Evolutionary conservation across 2,797 vertebrate genomes (phyloP), one percentile per base, ranked within the genome.

Genomic region (Gymnothorax javanicus): DNA sequence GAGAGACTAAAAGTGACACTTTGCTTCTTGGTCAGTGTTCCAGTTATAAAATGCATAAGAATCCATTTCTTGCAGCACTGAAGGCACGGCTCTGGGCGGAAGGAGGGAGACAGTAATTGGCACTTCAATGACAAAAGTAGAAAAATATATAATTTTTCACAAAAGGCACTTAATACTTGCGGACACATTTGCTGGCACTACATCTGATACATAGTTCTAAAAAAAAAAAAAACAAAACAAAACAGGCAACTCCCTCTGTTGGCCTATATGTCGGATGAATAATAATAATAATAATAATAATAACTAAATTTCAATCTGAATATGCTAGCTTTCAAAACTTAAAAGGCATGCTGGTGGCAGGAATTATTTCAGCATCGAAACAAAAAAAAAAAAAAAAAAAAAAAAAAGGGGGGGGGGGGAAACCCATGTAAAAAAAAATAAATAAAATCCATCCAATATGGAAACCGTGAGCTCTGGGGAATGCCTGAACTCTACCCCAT

Each of bases 161-260:
- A 89, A 90, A 92, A 94, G 93, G 93, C 94, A 95, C 93, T 94
- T 92, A 77, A 57, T 43, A 27, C 62, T 60, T 84, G 33, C 52
- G 89, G 83, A 90, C 83, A 88, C 62, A 85, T 77, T 88, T 88
- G 88, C 83, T 87, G 91, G 91, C 91, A 91, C 89, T 89, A 88
- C 15, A 92, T 90, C 58, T 83, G 89, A 88, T 86, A 84, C 85
- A 83, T 86, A 92, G 77, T 15, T 86, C 59, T 54, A 82, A 54
- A 82, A n/a, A 82, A 59, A 43, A 43, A 43, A 43, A 43, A 43
- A 43, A 43, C 33, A 43, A 43, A 43, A 43, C 1, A 1, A 43
- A 43, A 43, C 1, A 43, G 33, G 33, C 33, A 11, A 82, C 56
- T 25, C 13, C 11, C 81, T 58, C 27, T 59, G 57, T 33, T 58